Base-by-base conservation (phyloP, 2,113 vertebrate species). In the Phycodurus eques region DNA sequence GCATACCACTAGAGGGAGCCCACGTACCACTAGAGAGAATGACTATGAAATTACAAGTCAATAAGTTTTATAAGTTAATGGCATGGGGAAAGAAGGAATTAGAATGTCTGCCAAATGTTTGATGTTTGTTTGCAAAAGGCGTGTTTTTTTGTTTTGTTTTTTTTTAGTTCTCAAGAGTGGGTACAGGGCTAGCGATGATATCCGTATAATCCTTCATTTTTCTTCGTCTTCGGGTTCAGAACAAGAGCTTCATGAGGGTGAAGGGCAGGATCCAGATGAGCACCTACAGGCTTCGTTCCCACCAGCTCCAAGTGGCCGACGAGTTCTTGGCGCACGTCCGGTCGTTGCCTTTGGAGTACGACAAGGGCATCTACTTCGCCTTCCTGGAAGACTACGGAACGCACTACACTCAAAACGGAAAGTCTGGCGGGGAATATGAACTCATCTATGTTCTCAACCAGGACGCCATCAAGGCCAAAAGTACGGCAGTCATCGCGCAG, bases 311-410 rank as follows among this genome's bases (percentile, higher is more conserved):
- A 59, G 76, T 96, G 42, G 88, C 90, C 0, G 79, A 90, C 3
- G 87, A 73, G 1, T 98, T 98, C 77, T 22, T 98, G 56, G 73
- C 88, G 8, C 92, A 94, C 13, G n/a, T 96, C 69, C 90, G 87
- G n/a, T 53, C 67, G 76, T 87, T 99, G 65, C 95, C 96, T 56
- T 0, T 79, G 53, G n/a, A 82, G 54, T 99, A 97, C 35, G 93
- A 95, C 63, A 97, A 95, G 71, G 94, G 94, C 0, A 90, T 95
- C 80, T 98, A 98, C 85, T 98, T 95, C 82, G 90, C 88, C 74
- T 95, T 98, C 88, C 74, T 99, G 69, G 96, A 98, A 88, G 93
- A 91, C 60, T 96, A 96, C 43, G 96, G 97, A 75, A 98, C 96
- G 13, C 96, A 98, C 83, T 99, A 95, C 80, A 93, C 94, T 0